Percentiles rank a stretch among this genome's conserved stretches.
Conservation (phyloP, 2,888 invertebrate genomes). For the Encarsia formosa region DNA sequence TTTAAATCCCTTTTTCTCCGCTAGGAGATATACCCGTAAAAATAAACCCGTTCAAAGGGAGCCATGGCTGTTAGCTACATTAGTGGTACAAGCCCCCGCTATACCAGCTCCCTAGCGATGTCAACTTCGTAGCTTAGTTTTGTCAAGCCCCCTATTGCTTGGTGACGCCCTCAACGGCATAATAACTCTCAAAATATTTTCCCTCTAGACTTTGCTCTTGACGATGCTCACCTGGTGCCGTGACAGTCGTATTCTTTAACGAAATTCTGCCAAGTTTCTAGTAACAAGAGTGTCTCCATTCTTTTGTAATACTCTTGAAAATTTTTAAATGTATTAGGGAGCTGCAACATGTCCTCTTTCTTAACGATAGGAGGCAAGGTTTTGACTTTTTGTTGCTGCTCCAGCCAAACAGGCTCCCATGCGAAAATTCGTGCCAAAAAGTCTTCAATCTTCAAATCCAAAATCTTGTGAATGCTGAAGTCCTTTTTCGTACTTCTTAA, state of each 20-base stretch:
- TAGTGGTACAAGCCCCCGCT: too few relatives aligned
- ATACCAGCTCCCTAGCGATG: too few relatives aligned
- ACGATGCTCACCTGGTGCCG: not conserved
- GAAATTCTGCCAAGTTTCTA: conserved; percentile 61
- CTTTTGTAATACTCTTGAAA: conserved; percentile 60
- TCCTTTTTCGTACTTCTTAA: conserved; percentile 11
- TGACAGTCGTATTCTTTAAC: conserved; percentile 36
- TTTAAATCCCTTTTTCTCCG: too few relatives aligned
- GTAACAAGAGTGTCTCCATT: conserved; percentile 57
- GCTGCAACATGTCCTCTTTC: conserved; percentile 52
- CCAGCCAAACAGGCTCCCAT: conserved; percentile 68
- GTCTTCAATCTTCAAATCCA: conserved; percentile 37
- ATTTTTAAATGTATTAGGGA: conserved; percentile 55
- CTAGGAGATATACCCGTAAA: too few relatives aligned
- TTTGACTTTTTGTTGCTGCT: conserved; percentile 54
- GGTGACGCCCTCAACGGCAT: too few relatives aligned
- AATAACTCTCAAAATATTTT: too few relatives aligned
- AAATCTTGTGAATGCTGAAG: not conserved
- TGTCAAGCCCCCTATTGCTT: too few relatives aligned
- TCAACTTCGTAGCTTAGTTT: too few relatives aligned
- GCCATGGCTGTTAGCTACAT: too few relatives aligned
- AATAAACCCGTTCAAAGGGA: too few relatives aligned
- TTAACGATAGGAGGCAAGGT: conserved; percentile 57
- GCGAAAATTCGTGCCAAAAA: conserved; percentile 57
- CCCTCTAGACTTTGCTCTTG: too few relatives aligned